Conservation (phyloP, 2,888 invertebrate species). For the Toxonevra muliebris region DNA sequence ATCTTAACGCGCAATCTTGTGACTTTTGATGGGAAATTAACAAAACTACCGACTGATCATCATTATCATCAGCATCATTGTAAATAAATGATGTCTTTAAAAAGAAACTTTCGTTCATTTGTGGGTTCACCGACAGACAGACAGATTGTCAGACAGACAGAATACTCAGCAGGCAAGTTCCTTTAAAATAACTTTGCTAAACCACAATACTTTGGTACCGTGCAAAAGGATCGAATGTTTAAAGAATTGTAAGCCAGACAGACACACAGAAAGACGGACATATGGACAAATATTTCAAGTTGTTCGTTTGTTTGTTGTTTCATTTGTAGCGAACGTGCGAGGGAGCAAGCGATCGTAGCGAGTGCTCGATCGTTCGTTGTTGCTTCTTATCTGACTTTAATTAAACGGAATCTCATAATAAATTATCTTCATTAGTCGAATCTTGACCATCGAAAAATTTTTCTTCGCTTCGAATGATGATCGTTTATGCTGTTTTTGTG, state of each 20-base stretch:
- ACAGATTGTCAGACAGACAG: slow-evolving; percentile 21
- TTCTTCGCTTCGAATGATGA: slow-evolving; percentile 18
- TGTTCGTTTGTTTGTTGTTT: background rate
- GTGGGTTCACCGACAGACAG: slow-evolving; percentile 18
- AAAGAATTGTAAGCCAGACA: background rate
- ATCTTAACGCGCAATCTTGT: slow-evolving; percentile 60
- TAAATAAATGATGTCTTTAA: slow-evolving; percentile 30
- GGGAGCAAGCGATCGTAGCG: slow-evolving; percentile 35
- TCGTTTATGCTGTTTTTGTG: slow-evolving; percentile 19
- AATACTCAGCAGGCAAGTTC: slow-evolving; percentile 13
- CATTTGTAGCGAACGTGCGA: background rate
- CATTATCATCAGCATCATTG: background rate
- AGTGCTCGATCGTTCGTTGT: slow-evolving; percentile 38
- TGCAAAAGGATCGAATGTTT: background rate
- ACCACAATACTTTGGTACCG: background rate
- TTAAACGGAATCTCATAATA: slow-evolving; percentile 66
- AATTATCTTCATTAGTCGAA: slow-evolving; percentile 65
- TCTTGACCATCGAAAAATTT: slow-evolving; percentile 46
- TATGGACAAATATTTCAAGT: background rate
- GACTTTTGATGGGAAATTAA: slow-evolving; percentile 54
- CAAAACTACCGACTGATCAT: slow-evolving; percentile 39
- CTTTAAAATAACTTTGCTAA: slow-evolving; percentile 8
- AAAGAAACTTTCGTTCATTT: slow-evolving; percentile 1
- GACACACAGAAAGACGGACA: background rate
- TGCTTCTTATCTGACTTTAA: slow-evolving; percentile 63